Percentiles rank a stretch among this genome's conserved stretches.
phyloP scores from a whole-genome alignment of 2,113 vertebrate species.

The Pachycephala philippinensis region DNA sequence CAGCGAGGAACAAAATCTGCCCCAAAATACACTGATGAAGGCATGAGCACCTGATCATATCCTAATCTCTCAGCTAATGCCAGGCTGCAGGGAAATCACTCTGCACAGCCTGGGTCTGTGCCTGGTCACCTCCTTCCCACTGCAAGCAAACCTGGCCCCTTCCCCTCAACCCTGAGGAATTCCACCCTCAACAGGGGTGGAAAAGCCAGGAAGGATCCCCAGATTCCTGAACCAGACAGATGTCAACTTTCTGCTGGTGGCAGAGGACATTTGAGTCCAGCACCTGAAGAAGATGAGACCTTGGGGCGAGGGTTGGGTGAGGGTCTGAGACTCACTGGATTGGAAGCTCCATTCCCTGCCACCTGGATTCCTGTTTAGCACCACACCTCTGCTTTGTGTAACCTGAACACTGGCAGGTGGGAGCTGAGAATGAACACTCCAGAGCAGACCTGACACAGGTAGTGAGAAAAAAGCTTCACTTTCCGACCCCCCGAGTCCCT shows the following conservation, averaged over 20 bases:
- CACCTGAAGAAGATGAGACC: neutral
- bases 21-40: neutral
- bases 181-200: accelerated
- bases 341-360: neutral
- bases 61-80: conserved; percentile 5
- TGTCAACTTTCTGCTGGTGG: neutral
- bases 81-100: neutral
- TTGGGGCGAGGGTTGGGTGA: neutral
- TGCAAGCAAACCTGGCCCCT: neutral
- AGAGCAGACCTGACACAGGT: neutral
- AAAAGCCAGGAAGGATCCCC: neutral
- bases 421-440: neutral
- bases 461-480: neutral
- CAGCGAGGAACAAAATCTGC: conserved; percentile 23
- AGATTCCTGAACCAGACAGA: neutral
- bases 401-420: neutral
- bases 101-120: neutral
- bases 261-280: neutral
- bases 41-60: neutral
- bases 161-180: neutral
- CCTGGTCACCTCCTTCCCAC: neutral
- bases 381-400: neutral
- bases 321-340: accelerated
- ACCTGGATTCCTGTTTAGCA: neutral
- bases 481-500: accelerated